Evolutionary conservation across 2,888 invertebrate species (phyloP).

Genomic region (Lasioglossum pauxillum): DNA sequence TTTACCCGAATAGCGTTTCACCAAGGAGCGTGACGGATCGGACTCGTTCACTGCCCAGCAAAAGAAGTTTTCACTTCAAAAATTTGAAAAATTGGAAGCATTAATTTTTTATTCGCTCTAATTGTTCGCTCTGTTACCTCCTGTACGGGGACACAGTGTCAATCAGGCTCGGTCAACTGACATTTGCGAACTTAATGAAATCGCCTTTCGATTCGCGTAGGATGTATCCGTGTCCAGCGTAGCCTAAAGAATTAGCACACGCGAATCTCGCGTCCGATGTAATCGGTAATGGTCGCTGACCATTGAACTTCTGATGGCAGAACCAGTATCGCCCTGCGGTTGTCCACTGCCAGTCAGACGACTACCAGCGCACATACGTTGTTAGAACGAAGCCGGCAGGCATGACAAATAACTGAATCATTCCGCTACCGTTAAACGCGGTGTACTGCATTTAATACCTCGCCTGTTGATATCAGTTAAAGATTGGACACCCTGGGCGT

Average conservation of each 20-base stretch:
- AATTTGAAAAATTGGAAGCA: no score
- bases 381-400: slow-evolving; percentile 58
- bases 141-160: slow-evolving; percentile 34
- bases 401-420: slow-evolving; percentile 64
- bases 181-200: slow-evolving; percentile 48
- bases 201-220: slow-evolving; percentile 54
- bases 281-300: slow-evolving; percentile 55
- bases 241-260: slow-evolving; percentile 49
- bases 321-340: slow-evolving; percentile 55
- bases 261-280: slow-evolving; percentile 52
- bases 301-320: slow-evolving; percentile 68
- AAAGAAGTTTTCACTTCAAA: no score
- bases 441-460: slow-evolving; percentile 30
- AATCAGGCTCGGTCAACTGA: slow-evolving; percentile 47
- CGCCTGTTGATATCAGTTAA: slow-evolving; percentile 9
- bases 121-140: not conserved
- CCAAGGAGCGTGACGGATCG: no score
- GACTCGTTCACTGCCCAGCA: no score
- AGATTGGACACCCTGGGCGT: slow-evolving; percentile 43
- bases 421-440: slow-evolving; percentile 60
- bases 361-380: slow-evolving; percentile 47
- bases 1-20: no score
- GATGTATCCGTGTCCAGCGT: slow-evolving; percentile 17
- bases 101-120: no score
- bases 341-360: slow-evolving; percentile 5